These are phyloP conservation scores for Cavia porcellus DNA, from an alignment of 2,113 vertebrate species.

Conservation along the genomic window DNA sequence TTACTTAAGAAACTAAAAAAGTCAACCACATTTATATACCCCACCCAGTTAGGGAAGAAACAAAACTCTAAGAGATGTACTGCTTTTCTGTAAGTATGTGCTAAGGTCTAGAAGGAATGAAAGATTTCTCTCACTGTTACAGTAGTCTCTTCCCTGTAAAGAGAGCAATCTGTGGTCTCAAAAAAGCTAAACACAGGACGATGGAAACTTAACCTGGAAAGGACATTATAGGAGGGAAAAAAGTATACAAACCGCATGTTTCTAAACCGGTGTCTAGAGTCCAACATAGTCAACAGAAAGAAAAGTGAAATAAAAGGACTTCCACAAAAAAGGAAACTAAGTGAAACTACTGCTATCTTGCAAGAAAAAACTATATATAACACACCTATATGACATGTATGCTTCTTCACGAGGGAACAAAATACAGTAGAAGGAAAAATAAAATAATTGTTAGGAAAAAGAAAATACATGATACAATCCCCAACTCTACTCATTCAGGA, in stretches of 20 bases:
- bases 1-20: constrained; percentile 9
- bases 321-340: neutral
- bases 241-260: neutral
- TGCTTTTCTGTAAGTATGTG: constrained; percentile 29
- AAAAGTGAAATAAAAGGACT: constrained; percentile 30
- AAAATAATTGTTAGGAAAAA: neutral
- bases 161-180: constrained; percentile 59
- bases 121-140: constrained; percentile 3
- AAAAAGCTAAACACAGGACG: constrained; percentile 37
- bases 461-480: neutral
- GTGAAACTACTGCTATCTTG: neutral
- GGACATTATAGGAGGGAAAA: neutral
- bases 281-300: neutral
- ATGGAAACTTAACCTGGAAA: constrained; percentile 60
- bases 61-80: neutral
- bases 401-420: constrained; percentile 6
- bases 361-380: neutral
- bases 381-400: neutral
- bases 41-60: neutral
- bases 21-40: constrained; percentile 6
- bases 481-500: neutral
- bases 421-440: neutral
- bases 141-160: neutral
- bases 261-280: constrained; percentile 58
- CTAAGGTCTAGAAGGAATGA: neutral